Evolutionary conservation across 2,797 vertebrate genomes (phyloP).

Genomic region (Netta rufina): DNA sequence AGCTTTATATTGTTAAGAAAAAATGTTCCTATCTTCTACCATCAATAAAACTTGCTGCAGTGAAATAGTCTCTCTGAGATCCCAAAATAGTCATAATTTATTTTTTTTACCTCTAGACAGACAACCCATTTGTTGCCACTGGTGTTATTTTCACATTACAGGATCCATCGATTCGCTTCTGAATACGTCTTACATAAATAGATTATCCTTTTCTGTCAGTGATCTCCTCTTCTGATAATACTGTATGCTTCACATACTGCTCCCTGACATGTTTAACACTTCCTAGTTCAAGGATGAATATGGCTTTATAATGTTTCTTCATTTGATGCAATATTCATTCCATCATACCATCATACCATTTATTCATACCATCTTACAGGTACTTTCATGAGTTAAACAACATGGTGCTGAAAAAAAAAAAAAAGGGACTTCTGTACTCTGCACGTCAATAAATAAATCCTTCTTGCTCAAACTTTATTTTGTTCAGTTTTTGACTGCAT

Average conservation of each 20-base stretch:
- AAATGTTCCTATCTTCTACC: neutral
- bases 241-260: neutral
- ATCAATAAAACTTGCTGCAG: neutral
- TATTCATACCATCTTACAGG: neutral
- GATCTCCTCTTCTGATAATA: neutral
- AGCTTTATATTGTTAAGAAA: neutral
- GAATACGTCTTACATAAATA: neutral
- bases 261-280: neutral
- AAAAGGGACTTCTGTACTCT: neutral
- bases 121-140: neutral
- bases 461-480: neutral
- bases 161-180: neutral
- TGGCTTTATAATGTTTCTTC: neutral
- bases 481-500: neutral
- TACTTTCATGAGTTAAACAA: neutral
- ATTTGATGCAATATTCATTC: neutral
- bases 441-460: neutral
- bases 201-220: neutral
- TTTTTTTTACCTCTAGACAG: neutral
- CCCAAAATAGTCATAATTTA: neutral
- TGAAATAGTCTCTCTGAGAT: neutral
- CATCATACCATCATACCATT: too few relatives aligned
- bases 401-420: neutral
- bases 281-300: neutral
- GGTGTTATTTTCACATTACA: neutral